Percentiles rank a stretch among this genome's conserved stretches.
These are phyloP conservation scores for Phanerotoma sp. DNA, from an alignment of 2,888 invertebrate genomes.

Conservation along the genomic window DNA sequence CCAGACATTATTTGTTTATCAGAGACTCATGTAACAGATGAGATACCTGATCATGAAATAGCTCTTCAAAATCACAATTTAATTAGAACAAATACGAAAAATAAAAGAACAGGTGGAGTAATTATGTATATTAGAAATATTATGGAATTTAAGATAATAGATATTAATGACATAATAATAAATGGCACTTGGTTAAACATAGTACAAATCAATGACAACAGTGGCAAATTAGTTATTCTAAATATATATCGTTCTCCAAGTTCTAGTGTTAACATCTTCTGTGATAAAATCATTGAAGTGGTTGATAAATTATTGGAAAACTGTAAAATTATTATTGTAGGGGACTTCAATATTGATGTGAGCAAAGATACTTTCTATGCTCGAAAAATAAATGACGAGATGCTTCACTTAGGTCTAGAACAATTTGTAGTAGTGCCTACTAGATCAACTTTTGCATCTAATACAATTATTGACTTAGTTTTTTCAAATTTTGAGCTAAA, in stretches of 20 bases:
- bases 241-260: neutral
- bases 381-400: neutral
- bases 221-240: neutral
- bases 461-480: constrained; percentile 10
- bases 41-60: constrained; percentile 11
- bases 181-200: constrained; percentile 14
- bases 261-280: neutral
- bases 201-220: too few relatives aligned
- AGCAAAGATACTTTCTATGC: neutral
- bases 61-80: constrained; percentile 12
- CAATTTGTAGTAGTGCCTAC: neutral
- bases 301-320: neutral
- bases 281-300: neutral
- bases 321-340: neutral
- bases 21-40: neutral
- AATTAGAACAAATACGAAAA: constrained; percentile 10
- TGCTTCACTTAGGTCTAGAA: neutral
- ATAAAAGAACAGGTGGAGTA: constrained; percentile 18
- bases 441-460: neutral
- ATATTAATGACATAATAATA: neutral
- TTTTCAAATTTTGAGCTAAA: neutral
- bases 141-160: neutral
- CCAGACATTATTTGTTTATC: neutral
- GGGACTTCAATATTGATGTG: neutral
- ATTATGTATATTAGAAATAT: neutral